A percentile compares a stretch with the other conserved stretches of the same genome.
Evolutionary conservation across 2,113 vertebrate genomes (phyloP).

Genomic region (Butorides virescens): DNA sequence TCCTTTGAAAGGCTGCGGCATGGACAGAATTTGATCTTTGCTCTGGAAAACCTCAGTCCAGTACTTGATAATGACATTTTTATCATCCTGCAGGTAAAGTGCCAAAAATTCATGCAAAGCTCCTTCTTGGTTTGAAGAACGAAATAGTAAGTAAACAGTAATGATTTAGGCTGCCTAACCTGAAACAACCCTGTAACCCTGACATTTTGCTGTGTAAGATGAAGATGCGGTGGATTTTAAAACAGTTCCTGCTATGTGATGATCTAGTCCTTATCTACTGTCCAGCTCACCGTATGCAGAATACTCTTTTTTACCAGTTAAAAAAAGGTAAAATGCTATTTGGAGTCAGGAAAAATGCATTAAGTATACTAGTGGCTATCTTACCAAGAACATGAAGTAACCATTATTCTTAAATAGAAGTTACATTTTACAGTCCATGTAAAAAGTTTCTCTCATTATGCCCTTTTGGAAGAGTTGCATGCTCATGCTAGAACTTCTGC

Average conservation of each 20-base stretch:
- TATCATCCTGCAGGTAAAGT: slow-evolving; percentile 7
- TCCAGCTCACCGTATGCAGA: background rate
- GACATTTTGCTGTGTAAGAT: background rate
- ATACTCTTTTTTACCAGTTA: background rate
- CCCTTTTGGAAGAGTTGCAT: background rate
- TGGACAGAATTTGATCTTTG: slow-evolving; percentile 11
- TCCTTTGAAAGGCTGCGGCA: background rate
- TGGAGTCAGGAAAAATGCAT: background rate
- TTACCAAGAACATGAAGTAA: background rate
- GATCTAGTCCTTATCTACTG: background rate
- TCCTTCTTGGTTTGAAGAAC: background rate
- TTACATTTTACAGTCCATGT: background rate
- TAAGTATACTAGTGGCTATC: background rate
- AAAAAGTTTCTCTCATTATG: background rate
- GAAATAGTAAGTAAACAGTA: background rate
- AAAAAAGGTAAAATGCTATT: background rate
- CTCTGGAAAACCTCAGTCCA: slow-evolving; percentile 1
- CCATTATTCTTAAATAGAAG: background rate
- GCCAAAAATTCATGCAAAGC: slow-evolving; percentile 15
- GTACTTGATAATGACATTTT: slow-evolving; percentile 30
- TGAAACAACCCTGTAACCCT: slow-evolving; percentile 8
- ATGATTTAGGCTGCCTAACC: slow-evolving; percentile 31
- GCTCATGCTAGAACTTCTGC: background rate
- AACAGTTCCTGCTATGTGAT: background rate
- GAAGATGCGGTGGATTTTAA: background rate